Conservation (phyloP, 2,888 invertebrate genomes). For the Oligia fasciuncula region DNA sequence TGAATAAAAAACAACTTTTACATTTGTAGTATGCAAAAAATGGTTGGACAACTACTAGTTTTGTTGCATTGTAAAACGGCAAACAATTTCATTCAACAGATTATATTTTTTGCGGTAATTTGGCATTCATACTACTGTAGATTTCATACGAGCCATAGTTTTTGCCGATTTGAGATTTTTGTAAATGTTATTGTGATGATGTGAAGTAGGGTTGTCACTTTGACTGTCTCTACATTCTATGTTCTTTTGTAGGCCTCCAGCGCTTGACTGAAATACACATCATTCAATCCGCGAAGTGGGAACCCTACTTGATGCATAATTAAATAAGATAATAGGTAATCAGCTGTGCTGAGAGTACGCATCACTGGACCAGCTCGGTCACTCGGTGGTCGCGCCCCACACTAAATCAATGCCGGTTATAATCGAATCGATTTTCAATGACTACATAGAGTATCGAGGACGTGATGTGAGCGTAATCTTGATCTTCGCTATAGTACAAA, state of each 20-base stretch:
- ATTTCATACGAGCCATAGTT: constrained; percentile 6
- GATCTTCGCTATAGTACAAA: constrained; percentile 43
- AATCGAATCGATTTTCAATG: constrained; percentile 36
- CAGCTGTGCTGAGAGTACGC: neutral
- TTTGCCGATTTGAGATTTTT: constrained; percentile 6
- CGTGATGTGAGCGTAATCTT: constrained; percentile 39
- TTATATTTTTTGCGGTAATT: constrained; percentile 15
- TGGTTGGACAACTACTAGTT: constrained; percentile 16
- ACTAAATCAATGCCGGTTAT: constrained; percentile 2
- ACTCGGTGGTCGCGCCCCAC: neutral
- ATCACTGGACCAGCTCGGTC: neutral
- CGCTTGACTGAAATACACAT: neutral
- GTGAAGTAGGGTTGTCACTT: neutral
- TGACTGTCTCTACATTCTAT: neutral
- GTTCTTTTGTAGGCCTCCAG: neutral
- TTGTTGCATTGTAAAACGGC: constrained; percentile 1
- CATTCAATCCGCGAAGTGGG: neutral
- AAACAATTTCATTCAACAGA: constrained; percentile 5
- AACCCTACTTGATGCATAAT: neutral
- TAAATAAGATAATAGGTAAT: constrained; percentile 3
- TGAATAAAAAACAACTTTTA: constrained; percentile 38
- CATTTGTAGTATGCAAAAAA: constrained; percentile 5
- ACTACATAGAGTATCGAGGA: constrained; percentile 10
- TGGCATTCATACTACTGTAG: neutral
- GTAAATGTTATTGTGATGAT: neutral